phyloP scores from a whole-genome alignment of 1,140 invertebrate species.

The Phenacoccus solenopsis region DNA sequence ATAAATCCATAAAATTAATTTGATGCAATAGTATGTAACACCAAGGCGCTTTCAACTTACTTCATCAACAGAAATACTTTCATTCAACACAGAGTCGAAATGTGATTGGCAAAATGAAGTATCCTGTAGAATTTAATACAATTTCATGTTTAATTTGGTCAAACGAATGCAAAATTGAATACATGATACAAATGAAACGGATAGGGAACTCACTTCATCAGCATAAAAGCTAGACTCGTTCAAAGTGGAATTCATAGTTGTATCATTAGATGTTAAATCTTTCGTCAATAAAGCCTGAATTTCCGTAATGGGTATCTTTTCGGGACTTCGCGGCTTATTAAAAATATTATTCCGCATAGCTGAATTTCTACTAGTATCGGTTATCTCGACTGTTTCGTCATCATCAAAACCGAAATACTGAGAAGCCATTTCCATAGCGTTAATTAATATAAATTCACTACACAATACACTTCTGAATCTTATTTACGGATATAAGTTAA shows the following conservation, averaged over 20 bases:
- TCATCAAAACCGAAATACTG: not conserved
- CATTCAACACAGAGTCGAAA: not conserved
- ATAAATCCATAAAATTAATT: not conserved
- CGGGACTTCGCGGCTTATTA: not conserved
- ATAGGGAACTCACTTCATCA: not conserved
- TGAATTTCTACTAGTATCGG: not conserved
- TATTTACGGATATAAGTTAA: no score
- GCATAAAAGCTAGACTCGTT: not conserved
- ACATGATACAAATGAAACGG: no score
- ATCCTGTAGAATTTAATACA: not conserved
- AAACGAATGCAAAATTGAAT: no score
- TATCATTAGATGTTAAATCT: not conserved
- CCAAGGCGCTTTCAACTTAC: no score
- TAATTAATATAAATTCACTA: no score
- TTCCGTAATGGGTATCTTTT: not conserved
- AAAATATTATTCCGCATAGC: not conserved
- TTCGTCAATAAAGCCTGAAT: not conserved
- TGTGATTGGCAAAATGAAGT: not conserved
- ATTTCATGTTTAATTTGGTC: no score
- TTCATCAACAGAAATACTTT: not conserved
- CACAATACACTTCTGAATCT: no score
- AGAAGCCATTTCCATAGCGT: not conserved
- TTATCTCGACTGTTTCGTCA: not conserved
- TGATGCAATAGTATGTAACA: no score
- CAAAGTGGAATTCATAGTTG: not conserved